A percentile compares a stretch with the other conserved stretches of the same genome.
Evolutionary conservation across 2,888 invertebrate species (phyloP).

Genomic region (Mycalesis mineus): DNA sequence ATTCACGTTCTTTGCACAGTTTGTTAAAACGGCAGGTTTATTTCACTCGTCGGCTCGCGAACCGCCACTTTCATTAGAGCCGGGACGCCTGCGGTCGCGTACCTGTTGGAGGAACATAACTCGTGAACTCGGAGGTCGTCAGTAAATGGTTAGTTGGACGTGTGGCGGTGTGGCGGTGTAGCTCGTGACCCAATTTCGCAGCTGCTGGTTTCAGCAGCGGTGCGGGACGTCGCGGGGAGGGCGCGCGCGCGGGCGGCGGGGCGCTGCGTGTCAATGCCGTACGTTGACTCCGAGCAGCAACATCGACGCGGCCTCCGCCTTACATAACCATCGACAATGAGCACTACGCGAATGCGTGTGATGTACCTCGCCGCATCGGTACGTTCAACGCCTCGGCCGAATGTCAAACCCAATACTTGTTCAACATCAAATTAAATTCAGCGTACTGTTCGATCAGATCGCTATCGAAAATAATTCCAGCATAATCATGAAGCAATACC

Average conservation of each 20-base stretch:
- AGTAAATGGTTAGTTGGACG: constrained; percentile 55
- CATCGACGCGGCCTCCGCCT: constrained; percentile 74
- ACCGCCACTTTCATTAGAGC: constrained; percentile 31
- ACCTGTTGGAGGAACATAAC: constrained; percentile 14
- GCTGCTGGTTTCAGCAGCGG: constrained; percentile 76
- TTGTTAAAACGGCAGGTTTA: constrained; percentile 56
- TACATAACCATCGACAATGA: constrained; percentile 77
- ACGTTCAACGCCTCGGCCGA: constrained; percentile 21
- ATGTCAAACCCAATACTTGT: constrained; percentile 22
- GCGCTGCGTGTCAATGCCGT: constrained; percentile 76
- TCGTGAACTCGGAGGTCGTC: constrained; percentile 33
- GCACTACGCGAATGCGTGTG: constrained; percentile 63
- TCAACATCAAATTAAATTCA: constrained; percentile 13
- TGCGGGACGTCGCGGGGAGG: constrained; percentile 49
- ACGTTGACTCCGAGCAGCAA: constrained; percentile 74
- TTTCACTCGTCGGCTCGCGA: constrained; percentile 52
- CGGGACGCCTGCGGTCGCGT: constrained; percentile 13
- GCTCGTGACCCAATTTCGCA: constrained; percentile 77
- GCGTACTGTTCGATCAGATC: constrained; percentile 12
- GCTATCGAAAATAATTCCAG: constrained; percentile 18
- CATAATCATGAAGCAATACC: constrained; percentile 16
- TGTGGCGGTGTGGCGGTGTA: constrained; percentile 60
- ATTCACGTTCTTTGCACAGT: constrained; percentile 46
- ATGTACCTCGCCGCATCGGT: constrained; percentile 45
- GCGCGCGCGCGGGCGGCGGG: constrained; percentile 47